Percentiles rank a stretch among this genome's conserved stretches.
These are phyloP conservation scores for Neuroscelio doddi DNA, from an alignment of 2,888 invertebrate species.

Conservation along the genomic window DNA sequence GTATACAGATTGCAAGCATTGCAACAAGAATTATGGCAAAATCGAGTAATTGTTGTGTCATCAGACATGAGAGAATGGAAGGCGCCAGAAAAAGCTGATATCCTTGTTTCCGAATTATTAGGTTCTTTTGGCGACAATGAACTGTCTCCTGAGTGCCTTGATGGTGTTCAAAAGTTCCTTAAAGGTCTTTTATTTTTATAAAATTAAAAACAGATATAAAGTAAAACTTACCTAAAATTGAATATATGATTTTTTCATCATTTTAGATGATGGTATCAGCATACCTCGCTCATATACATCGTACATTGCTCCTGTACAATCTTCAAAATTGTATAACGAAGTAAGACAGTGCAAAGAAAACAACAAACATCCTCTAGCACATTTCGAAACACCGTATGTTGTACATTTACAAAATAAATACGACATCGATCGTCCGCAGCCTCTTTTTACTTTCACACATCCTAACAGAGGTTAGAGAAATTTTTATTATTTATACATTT, in stretches of 20 bases:
- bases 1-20: slow-evolving; percentile 77
- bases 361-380: slow-evolving; percentile 74
- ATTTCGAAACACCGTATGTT: slow-evolving; percentile 91
- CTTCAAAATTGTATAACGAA: slow-evolving; percentile 88
- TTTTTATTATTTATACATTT: slow-evolving; percentile 26
- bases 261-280: slow-evolving; percentile 86
- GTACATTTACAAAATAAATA: slow-evolving; percentile 91
- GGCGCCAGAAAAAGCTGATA: slow-evolving; percentile 91
- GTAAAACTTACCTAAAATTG: too few relatives aligned
- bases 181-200: slow-evolving; percentile 74
- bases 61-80: slow-evolving; percentile 90
- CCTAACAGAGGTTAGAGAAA: slow-evolving; percentile 89
- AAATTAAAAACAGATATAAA: not conserved
- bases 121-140: slow-evolving; percentile 99
- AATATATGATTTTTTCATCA: too few relatives aligned
- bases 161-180: slow-evolving; percentile 91
- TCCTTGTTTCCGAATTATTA: slow-evolving; percentile 94
- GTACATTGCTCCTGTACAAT: slow-evolving; percentile 93
- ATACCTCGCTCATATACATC: slow-evolving; percentile 94
- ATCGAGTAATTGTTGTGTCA: slow-evolving; percentile 84
- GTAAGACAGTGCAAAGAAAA: slow-evolving; percentile 74
- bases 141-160: slow-evolving; percentile 97
- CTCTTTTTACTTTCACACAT: slow-evolving; percentile 91
- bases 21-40: slow-evolving; percentile 84
- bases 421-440: slow-evolving; percentile 81